Evolutionary conservation across 2,888 invertebrate genomes (phyloP), one percentile per base, ranked within the genome.

Genomic region (Eudemis profundana): DNA sequence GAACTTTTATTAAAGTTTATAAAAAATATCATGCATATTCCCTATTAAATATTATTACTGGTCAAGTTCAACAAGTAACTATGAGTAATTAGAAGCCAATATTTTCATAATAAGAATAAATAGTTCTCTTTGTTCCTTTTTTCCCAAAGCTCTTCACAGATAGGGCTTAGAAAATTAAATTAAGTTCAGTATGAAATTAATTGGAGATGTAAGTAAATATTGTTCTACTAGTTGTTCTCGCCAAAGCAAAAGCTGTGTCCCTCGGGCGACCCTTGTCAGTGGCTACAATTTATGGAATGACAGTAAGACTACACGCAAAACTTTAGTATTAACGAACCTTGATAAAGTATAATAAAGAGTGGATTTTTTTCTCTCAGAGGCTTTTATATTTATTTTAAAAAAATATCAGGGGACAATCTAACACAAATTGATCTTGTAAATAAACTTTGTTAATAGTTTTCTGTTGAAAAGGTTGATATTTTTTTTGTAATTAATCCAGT

Each of bases 221-320:
- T 56, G 19, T 44, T 44, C n/a, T 40, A 42, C 42, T 38, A 19
- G 33, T 54, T 23, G 53, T 40, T 29, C 12, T 46, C 46, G 46
- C 12, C 4, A 17, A 29, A 56, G 42, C 42, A 42, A 56, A 56
- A 56, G 54, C 54, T 7, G n/a, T 10, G 54, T 56, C 54, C 54
- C 54, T 17, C 17, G 54, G 42, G 29, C 44, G 56, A 56, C 56
- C 56, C 56, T 56, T 56, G 56, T 56, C 56, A 56, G 23, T n/a
- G 27, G 42, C 42, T 42, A 44, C 56, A 56, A 56, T 56, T 56
- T 56, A 44, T 56, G 29, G 42, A 44, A 56, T 29, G 42, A 56
- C 56, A 56, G 56, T 17, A 19, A 56, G 42, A 56, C 40, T 54
- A 29, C 10, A 33, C 33, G 23, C 40, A 19, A 29, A 47, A 59